Evolutionary conservation across 1,140 invertebrate genomes (phyloP), one percentile per base, ranked within the genome.

Genomic region (Ostrea edulis): DNA sequence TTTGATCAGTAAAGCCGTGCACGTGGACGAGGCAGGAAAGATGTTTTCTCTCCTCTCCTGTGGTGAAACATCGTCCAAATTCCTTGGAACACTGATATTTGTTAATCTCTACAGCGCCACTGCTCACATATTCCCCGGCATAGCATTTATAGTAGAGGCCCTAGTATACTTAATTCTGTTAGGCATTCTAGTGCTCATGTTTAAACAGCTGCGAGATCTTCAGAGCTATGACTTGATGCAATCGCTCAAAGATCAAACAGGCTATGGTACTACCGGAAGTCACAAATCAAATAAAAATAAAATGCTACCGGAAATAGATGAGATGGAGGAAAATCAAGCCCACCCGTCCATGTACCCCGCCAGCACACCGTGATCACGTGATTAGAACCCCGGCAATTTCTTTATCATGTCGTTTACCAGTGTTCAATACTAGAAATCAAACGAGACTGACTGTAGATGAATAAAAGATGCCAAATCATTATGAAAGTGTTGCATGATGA

Each of bases 51-150:
- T 95, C 1, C 88, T 93, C 4, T 90, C 93, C 5, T 90, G 92
- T 83, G 92, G 90, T 8, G 94, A 95, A 87, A 94, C 94, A 2
- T 90, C 92, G 2, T 93, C 94, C 0, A 94, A 94, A 62, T 90
- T 95, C 11, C 35, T 95, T 8, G 94, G 94, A 4, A 91, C 92
- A 3, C 86, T 93, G 2, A 92, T 94, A n/a, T 95, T 94, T 89
- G 92, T 93, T 8, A 92, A 91, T 68, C 82, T 95, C 20, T 95
- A 95, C 85, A 92, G 90, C 44, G 93, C 91, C 11, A 94, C 94
- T 0, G 90, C 94, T 2, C 62, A 89, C 55, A 89, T 93, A 22
- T 93, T 92, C 54, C 88, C 93, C 0, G 94, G 94, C 14, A 90
- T 94, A 14, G 91, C 92, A 2, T 95, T 94, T 88, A 62, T 92